Conservation (phyloP, 2,888 invertebrate species). For the Xanthorhoe spadicearia region DNA sequence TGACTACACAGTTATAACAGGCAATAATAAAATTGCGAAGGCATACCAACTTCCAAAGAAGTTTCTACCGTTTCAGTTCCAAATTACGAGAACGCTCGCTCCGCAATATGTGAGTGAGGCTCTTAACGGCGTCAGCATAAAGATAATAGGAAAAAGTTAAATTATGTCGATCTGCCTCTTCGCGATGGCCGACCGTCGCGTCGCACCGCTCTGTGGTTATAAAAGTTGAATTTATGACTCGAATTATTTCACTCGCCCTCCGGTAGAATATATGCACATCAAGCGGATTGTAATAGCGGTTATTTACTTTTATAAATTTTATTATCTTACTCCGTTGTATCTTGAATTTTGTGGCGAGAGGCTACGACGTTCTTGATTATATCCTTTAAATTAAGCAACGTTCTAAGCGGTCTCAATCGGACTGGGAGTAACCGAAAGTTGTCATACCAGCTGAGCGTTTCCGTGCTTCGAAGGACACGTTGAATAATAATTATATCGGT, state of each 20-base stretch:
- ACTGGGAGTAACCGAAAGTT: too few relatives aligned
- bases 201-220: constrained; percentile 63
- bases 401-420: too few relatives aligned
- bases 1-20: neutral
- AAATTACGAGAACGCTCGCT: constrained; percentile 66
- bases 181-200: constrained; percentile 55
- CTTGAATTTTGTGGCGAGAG: too few relatives aligned
- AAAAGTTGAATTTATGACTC: constrained; percentile 81
- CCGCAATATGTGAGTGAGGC: constrained; percentile 71
- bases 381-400: too few relatives aligned
- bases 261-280: constrained; percentile 29
- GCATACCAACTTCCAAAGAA: constrained; percentile 42
- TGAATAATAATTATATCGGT: too few relatives aligned
- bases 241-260: constrained; percentile 79
- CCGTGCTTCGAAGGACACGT: too few relatives aligned
- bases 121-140: constrained; percentile 80
- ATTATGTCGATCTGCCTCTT: constrained; percentile 80
- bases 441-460: too few relatives aligned
- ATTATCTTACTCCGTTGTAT: neutral
- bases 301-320: neutral
- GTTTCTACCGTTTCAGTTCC: constrained; percentile 45
- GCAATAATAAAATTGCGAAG: constrained; percentile 39
- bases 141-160: constrained; percentile 85
- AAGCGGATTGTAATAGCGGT: constrained; percentile 17
- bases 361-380: too few relatives aligned